phyloP scores from a whole-genome alignment of 1,140 invertebrate species.

The Laupala kohalensis region DNA sequence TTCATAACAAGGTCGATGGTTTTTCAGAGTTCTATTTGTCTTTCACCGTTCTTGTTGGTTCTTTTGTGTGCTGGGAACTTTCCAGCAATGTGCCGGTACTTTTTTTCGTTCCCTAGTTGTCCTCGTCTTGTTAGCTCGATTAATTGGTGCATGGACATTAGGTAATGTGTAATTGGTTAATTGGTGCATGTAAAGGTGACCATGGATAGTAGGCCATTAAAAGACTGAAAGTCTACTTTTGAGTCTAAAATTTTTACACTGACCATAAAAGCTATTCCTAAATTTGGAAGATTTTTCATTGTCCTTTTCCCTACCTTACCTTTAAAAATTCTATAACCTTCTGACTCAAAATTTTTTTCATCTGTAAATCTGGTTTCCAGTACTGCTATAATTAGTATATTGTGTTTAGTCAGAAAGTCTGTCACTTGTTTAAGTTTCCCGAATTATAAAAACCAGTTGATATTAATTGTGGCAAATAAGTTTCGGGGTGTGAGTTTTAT shows the following conservation, averaged over 20 bases:
- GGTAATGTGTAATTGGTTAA: too few species aligned
- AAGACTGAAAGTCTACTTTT: too few species aligned
- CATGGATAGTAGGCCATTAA: too few species aligned
- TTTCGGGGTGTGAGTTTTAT: too few species aligned
- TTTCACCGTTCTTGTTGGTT: slow-evolving; percentile 8
- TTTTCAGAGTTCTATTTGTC: slow-evolving; percentile 5
- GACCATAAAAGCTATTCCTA: slow-evolving; percentile 3
- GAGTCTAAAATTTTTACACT: background rate
- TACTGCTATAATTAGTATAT: background rate
- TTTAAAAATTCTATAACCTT: slow-evolving; percentile 2
- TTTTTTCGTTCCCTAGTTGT: too few species aligned
- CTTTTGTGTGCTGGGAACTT: slow-evolving; percentile 7
- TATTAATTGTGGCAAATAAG: background rate
- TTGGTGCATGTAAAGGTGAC: too few species aligned
- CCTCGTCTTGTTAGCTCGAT: too few species aligned
- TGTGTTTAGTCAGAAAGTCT: background rate
- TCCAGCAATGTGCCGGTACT: background rate
- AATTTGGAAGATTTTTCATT: background rate
- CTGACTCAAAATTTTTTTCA: background rate
- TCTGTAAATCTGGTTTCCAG: background rate
- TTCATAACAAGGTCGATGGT: background rate
- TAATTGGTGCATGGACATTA: too few species aligned
- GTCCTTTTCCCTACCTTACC: background rate
- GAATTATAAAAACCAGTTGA: background rate
- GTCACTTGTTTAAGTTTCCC: background rate